Evolutionary conservation across 2,113 vertebrate species (phyloP).

Genomic region (Paradoxurus hermaphroditus): DNA sequence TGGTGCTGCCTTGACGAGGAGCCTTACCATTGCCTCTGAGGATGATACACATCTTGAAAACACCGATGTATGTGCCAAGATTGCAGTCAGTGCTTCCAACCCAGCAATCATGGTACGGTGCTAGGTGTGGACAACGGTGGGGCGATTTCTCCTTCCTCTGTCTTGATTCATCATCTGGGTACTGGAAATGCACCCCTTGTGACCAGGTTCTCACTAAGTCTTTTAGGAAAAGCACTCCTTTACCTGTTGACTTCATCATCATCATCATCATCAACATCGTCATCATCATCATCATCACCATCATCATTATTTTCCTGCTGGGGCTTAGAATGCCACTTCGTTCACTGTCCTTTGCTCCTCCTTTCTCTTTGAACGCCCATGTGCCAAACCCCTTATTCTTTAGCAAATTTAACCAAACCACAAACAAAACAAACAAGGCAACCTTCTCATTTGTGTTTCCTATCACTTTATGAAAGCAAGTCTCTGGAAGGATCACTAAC

Average conservation of each 20-base stretch:
- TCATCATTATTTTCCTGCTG: background rate
- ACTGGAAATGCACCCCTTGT: background rate
- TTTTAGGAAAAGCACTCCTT: background rate
- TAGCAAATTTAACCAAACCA: constrained; percentile 22
- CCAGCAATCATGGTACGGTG: background rate
- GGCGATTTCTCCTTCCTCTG: background rate
- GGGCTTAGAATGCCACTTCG: background rate
- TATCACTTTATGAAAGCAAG: background rate
- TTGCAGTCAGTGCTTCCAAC: background rate
- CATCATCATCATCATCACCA: background rate
- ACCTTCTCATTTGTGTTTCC: background rate
- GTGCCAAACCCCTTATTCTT: background rate
- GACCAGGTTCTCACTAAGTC: background rate
- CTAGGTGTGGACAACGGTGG: background rate
- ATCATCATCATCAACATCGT: background rate
- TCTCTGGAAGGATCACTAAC: background rate
- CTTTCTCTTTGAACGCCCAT: background rate
- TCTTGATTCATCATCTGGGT: background rate
- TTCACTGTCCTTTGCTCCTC: background rate
- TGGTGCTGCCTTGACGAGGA: background rate
- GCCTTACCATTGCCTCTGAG: background rate
- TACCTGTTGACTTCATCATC: background rate
- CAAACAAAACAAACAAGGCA: background rate
- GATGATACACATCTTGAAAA: background rate
- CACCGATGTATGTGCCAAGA: background rate